These are phyloP conservation scores for Epinephelus lanceolatus DNA, from an alignment of 2,113 vertebrate species.

Conservation along the genomic window DNA sequence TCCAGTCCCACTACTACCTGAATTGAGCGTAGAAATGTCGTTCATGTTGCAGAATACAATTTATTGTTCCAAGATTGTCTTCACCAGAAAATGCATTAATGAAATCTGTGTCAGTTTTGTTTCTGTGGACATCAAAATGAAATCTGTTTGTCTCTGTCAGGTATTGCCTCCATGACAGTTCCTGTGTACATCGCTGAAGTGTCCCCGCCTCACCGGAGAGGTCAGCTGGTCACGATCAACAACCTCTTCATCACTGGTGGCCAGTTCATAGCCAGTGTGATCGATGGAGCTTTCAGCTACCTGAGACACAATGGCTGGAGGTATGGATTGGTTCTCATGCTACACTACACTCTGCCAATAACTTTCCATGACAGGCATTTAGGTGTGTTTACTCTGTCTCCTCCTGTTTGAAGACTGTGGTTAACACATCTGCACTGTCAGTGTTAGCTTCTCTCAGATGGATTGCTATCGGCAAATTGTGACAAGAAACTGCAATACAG, in stretches of 20 bases:
- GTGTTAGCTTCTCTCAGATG: neutral
- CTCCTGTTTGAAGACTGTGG: neutral
- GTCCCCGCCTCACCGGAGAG: slow-evolving; percentile 92
- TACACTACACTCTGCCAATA: neutral
- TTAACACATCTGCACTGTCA: neutral
- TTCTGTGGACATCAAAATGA: neutral
- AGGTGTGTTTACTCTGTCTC: neutral
- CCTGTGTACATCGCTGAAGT: slow-evolving; percentile 98
- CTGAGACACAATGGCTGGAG: slow-evolving; percentile 92
- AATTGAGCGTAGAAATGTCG: neutral
- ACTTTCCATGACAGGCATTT: neutral
- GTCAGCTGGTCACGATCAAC: slow-evolving; percentile 95
- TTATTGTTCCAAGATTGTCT: neutral
- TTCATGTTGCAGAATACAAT: neutral
- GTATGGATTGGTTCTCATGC: slow-evolving; percentile 74
- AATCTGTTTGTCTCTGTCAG: slow-evolving; percentile 71
- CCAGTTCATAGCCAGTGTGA: slow-evolving; percentile 94
- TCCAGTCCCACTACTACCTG: neutral
- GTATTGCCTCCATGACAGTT: slow-evolving; percentile 96
- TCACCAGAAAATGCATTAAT: neutral
- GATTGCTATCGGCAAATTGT: neutral
- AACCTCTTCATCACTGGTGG: slow-evolving; percentile 97
- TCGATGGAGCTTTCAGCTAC: slow-evolving; percentile 97
- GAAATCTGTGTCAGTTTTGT: neutral
- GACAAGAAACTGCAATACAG: neutral